These are phyloP conservation scores for Zosterops hypoxanthus DNA, from an alignment of 2,113 vertebrate species.

Conservation along the genomic window DNA sequence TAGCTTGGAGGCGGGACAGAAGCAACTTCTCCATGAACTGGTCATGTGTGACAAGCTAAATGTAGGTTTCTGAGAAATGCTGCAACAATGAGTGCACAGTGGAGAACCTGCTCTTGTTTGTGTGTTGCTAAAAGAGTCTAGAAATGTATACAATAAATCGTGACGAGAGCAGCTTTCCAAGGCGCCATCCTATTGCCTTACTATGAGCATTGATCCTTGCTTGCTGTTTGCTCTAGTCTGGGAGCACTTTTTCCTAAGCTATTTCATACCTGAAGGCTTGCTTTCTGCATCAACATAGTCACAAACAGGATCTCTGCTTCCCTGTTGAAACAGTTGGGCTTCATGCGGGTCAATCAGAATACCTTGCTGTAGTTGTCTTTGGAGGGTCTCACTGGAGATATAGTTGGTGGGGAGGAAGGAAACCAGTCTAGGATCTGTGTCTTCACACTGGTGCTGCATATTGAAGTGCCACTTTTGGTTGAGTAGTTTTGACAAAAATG, in stretches of 20 bases:
- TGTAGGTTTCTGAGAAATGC: neutral
- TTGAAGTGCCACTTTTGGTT: neutral
- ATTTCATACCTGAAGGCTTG: neutral
- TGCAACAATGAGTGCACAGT: neutral
- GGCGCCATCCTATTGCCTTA: neutral
- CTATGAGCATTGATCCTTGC: neutral
- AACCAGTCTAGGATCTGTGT: neutral
- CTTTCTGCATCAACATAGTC: neutral
- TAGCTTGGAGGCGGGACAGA: neutral
- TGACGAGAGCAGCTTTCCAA: rapidly evolving
- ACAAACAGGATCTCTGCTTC: neutral
- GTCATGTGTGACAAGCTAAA: neutral
- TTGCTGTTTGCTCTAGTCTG: neutral
- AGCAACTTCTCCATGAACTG: neutral
- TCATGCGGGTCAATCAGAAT: neutral
- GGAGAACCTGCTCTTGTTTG: neutral
- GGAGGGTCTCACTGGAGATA: neutral
- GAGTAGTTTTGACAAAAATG: neutral
- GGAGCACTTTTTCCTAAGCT: neutral
- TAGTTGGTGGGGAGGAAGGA: neutral
- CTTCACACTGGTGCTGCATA: neutral
- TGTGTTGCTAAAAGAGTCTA: neutral
- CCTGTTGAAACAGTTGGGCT: neutral
- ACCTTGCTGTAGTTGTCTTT: neutral
- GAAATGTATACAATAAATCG: neutral